A percentile compares a stretch with the other conserved stretches of the same genome.
phyloP scores from a whole-genome alignment of 2,797 vertebrate species.

The Sarcophilus harrisii region DNA sequence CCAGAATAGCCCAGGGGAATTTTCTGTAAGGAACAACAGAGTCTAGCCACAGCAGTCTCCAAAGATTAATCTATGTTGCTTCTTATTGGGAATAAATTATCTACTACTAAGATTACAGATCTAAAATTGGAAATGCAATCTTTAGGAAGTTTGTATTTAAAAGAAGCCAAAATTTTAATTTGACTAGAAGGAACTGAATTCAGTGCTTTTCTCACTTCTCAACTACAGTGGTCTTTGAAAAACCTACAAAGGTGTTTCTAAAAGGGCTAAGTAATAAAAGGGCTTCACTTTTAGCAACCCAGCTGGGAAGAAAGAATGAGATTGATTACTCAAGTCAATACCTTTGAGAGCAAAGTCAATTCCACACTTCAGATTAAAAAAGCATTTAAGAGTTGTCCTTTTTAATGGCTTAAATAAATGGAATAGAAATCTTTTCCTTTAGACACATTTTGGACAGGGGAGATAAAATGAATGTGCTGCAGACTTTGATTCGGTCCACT shows the following conservation, averaged over 20 bases:
- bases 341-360: not conserved
- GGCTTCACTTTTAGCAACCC: not conserved
- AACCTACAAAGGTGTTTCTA: not conserved
- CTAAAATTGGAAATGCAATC: not conserved
- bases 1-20: not conserved
- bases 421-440: not conserved
- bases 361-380: not conserved
- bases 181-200: not conserved
- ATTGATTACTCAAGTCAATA: not conserved
- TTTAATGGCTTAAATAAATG: slow-evolving; percentile 12
- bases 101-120: slow-evolving; percentile 16
- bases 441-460: not conserved
- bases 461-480: not conserved
- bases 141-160: not conserved
- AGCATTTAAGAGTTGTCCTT: not conserved
- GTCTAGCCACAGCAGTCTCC: not conserved
- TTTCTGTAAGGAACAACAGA: slow-evolving; percentile 13
- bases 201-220: not conserved
- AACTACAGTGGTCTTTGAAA: not conserved
- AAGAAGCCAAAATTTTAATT: not conserved
- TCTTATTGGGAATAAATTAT: slow-evolving; percentile 48
- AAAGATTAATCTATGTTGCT: not conserved
- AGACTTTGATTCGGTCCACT: not conserved
- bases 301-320: not conserved
- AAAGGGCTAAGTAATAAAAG: slow-evolving; percentile 1